phyloP scores from a whole-genome alignment of 2,797 vertebrate genomes.

The Scleropages formosus region DNA sequence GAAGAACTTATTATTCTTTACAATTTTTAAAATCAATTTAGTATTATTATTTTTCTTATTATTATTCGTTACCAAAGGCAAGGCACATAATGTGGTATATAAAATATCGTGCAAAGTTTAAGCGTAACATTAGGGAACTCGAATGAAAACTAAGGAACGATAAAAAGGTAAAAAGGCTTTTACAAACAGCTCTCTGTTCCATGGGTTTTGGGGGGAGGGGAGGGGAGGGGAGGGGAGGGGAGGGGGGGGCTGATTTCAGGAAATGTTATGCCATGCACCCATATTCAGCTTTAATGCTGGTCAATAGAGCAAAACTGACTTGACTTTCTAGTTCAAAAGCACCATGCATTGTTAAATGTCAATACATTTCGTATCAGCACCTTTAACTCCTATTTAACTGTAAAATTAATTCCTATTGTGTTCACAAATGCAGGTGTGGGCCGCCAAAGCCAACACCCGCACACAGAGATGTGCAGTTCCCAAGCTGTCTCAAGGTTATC shows the following conservation, averaged over 20 bases:
- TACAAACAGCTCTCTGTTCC: slow-evolving; percentile 45
- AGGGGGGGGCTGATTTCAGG: slow-evolving; percentile 35
- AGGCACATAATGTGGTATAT: slow-evolving; percentile 97
- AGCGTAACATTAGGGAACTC: slow-evolving; percentile 58
- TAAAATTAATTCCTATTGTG: slow-evolving; percentile 33
- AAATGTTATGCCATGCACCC: slow-evolving; percentile 75
- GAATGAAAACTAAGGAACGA: slow-evolving; percentile 55
- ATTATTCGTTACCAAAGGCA: slow-evolving; percentile 86
- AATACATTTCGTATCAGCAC: slow-evolving; percentile 52
- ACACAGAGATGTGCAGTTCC: slow-evolving; percentile 23
- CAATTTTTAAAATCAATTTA: slow-evolving; percentile 47
- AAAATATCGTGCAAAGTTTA: slow-evolving; percentile 93
- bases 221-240: slow-evolving; percentile 14
- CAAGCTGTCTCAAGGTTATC: slow-evolving; percentile 39
- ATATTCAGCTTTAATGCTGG: slow-evolving; percentile 63
- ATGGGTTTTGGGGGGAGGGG: slow-evolving; percentile 7
- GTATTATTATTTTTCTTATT: no score
- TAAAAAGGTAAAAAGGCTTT: slow-evolving; percentile 42
- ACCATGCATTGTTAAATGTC: slow-evolving; percentile 71
- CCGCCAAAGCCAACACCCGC: slow-evolving; percentile 9
- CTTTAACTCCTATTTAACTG: slow-evolving; percentile 46
- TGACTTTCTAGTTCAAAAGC: slow-evolving; percentile 66
- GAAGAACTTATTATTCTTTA: slow-evolving; percentile 52
- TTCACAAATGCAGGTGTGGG: slow-evolving; percentile 35
- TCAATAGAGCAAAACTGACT: slow-evolving; percentile 64